phyloP scores from a whole-genome alignment of 2,888 invertebrate genomes.

The Cheilosia urbana region DNA sequence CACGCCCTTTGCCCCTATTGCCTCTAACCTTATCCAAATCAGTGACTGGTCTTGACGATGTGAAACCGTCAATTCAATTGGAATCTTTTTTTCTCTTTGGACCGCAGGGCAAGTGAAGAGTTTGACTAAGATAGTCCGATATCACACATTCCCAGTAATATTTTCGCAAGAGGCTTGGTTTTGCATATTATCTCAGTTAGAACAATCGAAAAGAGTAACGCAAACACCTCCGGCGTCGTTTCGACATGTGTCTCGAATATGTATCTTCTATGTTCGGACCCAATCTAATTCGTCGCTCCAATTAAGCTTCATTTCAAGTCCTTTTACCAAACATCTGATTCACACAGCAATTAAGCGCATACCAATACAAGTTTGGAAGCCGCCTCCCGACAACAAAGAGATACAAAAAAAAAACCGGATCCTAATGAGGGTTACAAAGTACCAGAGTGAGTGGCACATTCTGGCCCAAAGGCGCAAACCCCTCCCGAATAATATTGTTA shows the following conservation, averaged over 20 bases:
- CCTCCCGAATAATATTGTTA: conserved; percentile 2
- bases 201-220: too few species aligned
- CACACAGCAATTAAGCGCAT: conserved; percentile 17
- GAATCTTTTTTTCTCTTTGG: too few species aligned
- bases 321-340: conserved; percentile 13
- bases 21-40: conserved; percentile 10
- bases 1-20: conserved; percentile 26
- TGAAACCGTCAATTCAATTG: too few species aligned
- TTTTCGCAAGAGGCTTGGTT: too few species aligned
- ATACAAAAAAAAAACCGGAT: conserved; percentile 37
- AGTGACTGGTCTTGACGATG: background rate
- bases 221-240: background rate
- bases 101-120: too few species aligned
- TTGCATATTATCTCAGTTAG: too few species aligned
- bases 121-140: too few species aligned
- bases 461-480: conserved; percentile 27
- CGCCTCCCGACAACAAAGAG: background rate
- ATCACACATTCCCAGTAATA: too few species aligned
- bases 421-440: conserved; percentile 50
- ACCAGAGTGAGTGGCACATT: conserved; percentile 9
- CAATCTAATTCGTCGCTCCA: conserved; percentile 24
- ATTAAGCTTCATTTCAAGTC: conserved; percentile 28
- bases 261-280: too few species aligned
- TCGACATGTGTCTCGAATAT: background rate
- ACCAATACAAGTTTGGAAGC: background rate